Conservation (phyloP, 2,888 invertebrate genomes). For the Rhamnusium bicolor region DNA sequence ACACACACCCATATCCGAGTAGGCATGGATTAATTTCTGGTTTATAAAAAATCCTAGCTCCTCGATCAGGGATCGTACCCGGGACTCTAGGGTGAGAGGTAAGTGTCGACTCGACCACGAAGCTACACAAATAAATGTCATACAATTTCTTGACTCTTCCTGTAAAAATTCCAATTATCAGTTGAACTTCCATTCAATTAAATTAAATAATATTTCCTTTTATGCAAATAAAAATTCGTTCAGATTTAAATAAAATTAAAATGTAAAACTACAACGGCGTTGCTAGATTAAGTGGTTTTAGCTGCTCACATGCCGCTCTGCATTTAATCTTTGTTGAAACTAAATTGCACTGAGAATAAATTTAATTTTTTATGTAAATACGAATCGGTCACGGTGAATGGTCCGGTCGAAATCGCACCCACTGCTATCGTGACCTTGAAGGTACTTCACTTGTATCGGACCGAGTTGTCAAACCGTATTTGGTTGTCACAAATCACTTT, state of each 20-base stretch:
- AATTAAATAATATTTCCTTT: not conserved
- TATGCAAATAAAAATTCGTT: not conserved
- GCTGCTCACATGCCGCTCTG: not conserved
- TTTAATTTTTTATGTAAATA: slow-evolving; percentile 42
- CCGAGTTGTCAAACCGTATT: slow-evolving; percentile 61
- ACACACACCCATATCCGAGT: too few relatives aligned
- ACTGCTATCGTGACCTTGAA: slow-evolving; percentile 55
- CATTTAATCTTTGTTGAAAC: slow-evolving; percentile 32
- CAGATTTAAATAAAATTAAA: not conserved
- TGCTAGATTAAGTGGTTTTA: not conserved
- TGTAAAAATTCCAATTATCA: too few relatives aligned
- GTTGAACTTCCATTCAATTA: not conserved
- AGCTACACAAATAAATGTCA: too few relatives aligned
- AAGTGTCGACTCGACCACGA: too few relatives aligned
- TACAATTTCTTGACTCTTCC: too few relatives aligned
- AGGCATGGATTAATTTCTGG: too few relatives aligned
- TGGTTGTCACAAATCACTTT: slow-evolving; percentile 62
- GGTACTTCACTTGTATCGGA: slow-evolving; percentile 53
- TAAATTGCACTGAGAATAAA: slow-evolving; percentile 35
- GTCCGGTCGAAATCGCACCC: slow-evolving; percentile 48
- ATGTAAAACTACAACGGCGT: not conserved
- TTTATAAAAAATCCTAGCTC: too few relatives aligned
- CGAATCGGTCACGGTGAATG: slow-evolving; percentile 13
- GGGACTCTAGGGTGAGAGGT: too few relatives aligned
- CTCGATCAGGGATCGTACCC: too few relatives aligned